These are phyloP conservation scores for Thamnophis elegans DNA, from an alignment of 2,797 vertebrate genomes.

Conservation along the genomic window DNA sequence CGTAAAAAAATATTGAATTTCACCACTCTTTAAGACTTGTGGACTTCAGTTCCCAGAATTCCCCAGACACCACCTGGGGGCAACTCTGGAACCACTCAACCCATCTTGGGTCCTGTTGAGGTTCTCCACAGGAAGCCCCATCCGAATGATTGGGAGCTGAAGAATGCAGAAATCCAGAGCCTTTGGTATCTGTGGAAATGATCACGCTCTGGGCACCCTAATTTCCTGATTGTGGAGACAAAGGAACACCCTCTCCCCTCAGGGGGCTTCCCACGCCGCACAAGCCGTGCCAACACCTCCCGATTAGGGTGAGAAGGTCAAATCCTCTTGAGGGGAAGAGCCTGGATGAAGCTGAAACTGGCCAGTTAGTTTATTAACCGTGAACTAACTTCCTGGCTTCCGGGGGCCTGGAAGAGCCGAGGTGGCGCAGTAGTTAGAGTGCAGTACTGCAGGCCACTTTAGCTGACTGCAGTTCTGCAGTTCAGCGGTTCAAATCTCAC, in stretches of 20 bases:
- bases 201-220: neutral
- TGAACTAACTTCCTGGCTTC: no score
- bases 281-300: neutral
- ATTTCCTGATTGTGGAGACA: neutral
- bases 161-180: neutral
- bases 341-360: neutral
- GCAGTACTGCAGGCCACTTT: no score
- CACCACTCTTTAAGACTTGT: neutral
- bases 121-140: neutral
- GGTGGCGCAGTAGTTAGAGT: no score
- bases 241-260: no score
- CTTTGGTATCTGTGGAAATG: neutral
- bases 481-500: no score
- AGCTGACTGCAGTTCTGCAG: no score
- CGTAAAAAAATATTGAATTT: no score
- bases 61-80: neutral
- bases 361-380: no score
- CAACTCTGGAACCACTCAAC: no score
- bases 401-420: no score
- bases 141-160: no score
- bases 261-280: neutral
- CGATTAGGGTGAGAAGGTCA: neutral
- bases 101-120: neutral
- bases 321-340: neutral
- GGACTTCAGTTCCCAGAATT: neutral